These are phyloP conservation scores for Pseudomyrmex pallidus DNA, from an alignment of 1,140 invertebrate genomes.

Conservation along the genomic window DNA sequence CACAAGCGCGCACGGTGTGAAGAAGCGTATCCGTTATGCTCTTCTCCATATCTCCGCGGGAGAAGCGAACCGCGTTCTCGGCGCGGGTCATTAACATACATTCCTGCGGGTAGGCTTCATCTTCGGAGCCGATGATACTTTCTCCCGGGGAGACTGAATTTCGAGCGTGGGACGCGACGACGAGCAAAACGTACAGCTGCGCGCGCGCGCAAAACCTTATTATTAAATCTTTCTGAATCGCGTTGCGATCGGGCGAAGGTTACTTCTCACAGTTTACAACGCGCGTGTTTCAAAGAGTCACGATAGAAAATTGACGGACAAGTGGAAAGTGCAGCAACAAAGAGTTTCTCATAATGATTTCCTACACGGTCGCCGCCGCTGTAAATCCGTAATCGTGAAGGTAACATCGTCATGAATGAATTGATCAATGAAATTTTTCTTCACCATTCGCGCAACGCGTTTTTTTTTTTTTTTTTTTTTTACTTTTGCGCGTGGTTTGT, in stretches of 20 bases:
- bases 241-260: neutral
- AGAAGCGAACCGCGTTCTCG: slow-evolving; percentile 36
- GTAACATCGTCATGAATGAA: neutral
- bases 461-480: too few relatives aligned
- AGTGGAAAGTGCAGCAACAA: slow-evolving; percentile 45
- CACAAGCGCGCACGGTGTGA: neutral
- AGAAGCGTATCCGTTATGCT: slow-evolving; percentile 47
- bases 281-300: slow-evolving; percentile 14
- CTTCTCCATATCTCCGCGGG: neutral
- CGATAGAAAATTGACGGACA: slow-evolving; percentile 17
- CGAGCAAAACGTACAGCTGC: slow-evolving; percentile 11
- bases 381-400: neutral
- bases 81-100: slow-evolving; percentile 73
- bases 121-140: slow-evolving; percentile 77
- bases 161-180: slow-evolving; percentile 75
- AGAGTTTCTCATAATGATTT: neutral
- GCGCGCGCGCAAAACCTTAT: slow-evolving; percentile 21
- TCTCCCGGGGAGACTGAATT: slow-evolving; percentile 77
- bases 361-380: neutral
- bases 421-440: neutral
- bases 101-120: slow-evolving; percentile 68
- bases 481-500: too few relatives aligned
- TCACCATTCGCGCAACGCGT: neutral
- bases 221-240: slow-evolving; percentile 39
- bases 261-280: slow-evolving; percentile 29